Evolutionary conservation across 2,797 vertebrate species (phyloP).

Genomic region (Chelon auratus): DNA sequence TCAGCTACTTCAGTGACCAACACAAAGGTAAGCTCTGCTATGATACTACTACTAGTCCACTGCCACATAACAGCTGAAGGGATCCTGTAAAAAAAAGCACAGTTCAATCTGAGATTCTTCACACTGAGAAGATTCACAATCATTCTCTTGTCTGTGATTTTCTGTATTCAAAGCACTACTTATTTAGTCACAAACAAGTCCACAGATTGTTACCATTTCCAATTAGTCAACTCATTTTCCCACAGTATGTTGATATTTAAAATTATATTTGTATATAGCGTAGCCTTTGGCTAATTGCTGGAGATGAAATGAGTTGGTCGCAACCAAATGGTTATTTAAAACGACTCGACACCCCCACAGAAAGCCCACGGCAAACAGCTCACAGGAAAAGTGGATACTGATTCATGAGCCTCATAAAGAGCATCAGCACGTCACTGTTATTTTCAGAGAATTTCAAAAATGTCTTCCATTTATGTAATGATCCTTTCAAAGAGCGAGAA

Average conservation of each 20-base stretch:
- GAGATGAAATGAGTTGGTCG: constrained; percentile 14
- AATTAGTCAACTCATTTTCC: too few species aligned
- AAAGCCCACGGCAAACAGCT: constrained; percentile 16
- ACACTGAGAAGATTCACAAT: too few species aligned
- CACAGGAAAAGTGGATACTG: constrained; percentile 19
- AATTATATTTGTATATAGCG: constrained; percentile 39
- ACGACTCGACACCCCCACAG: constrained; percentile 35
- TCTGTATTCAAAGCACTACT: constrained; percentile 1
- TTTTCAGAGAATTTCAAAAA: constrained; percentile 7
- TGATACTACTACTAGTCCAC: background rate
- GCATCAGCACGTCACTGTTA: background rate
- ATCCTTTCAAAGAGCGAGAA: background rate
- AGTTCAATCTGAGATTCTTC: too few species aligned
- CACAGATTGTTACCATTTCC: too few species aligned
- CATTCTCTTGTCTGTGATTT: background rate
- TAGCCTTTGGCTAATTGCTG: constrained; percentile 29
- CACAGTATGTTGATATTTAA: too few species aligned
- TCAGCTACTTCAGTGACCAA: constrained; percentile 87
- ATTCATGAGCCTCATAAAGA: constrained; percentile 31
- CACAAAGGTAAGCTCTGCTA: constrained; percentile 77
- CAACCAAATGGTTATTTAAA: background rate
- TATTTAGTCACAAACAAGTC: background rate
- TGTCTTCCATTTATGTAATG: background rate
- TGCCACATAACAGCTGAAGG: too few species aligned
- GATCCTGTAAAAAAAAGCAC: too few species aligned